Percentiles rank a stretch among this genome's conserved stretches.
Evolutionary conservation across 2,113 vertebrate species (phyloP).

Genomic region (Plecturocebus donacophilus): DNA sequence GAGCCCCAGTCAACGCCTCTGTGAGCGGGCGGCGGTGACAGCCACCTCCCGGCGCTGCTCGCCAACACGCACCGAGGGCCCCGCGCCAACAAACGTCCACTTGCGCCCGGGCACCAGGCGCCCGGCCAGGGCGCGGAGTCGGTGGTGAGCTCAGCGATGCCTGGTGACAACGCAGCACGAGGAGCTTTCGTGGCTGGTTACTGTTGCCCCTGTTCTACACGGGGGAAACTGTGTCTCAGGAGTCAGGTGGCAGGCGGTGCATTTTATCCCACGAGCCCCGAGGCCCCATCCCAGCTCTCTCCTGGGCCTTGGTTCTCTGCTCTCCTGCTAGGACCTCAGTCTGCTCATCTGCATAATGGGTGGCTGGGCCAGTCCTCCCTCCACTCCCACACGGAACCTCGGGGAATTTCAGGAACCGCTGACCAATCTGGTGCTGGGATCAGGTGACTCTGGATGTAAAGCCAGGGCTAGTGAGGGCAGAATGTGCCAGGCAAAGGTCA

Average conservation of each 20-base stretch:
- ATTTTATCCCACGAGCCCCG: not conserved
- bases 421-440: not conserved
- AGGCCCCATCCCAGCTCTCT: not conserved
- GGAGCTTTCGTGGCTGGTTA: not conserved
- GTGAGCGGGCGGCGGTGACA: not conserved
- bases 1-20: not conserved
- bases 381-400: not conserved
- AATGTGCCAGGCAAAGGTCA: conserved; percentile 5
- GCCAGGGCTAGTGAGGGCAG: not conserved
- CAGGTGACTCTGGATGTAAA: not conserved
- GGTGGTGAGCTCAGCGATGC: not conserved
- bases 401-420: not conserved
- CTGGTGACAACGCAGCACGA: not conserved
- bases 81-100: not conserved
- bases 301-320: not conserved
- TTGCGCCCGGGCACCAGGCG: not conserved
- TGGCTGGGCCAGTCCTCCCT: not conserved
- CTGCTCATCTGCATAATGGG: not conserved
- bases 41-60: not conserved
- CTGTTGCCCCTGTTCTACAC: not conserved
- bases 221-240: not conserved
- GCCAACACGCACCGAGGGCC: too few relatives aligned
- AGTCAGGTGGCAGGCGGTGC: not conserved
- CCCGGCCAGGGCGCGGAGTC: not conserved
- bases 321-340: not conserved